Conservation (phyloP, 92 coral and sea anemone genomes). For the Desmophyllum pertusum region DNA sequence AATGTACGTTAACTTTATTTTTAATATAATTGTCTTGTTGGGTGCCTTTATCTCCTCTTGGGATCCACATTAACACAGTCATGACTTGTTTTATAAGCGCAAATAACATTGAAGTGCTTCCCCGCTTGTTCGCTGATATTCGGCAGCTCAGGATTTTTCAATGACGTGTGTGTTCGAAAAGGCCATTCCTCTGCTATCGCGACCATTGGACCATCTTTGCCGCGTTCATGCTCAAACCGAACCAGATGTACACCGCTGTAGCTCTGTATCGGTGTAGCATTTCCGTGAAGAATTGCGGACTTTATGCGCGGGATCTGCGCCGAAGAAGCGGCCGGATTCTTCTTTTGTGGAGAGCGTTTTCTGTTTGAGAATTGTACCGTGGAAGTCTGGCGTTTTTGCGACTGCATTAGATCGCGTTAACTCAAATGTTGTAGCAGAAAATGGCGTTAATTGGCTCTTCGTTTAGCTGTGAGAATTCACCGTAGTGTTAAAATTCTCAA, state of each 20-base stretch:
- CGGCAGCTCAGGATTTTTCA: neutral
- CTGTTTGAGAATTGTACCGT: neutral
- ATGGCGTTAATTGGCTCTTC: slow-evolving; percentile 8
- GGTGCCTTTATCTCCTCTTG: neutral
- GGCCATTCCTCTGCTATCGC: slow-evolving; percentile 67
- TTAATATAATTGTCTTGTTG: neutral
- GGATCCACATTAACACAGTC: neutral
- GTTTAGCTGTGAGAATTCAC: neutral
- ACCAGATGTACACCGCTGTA: slow-evolving; percentile 36
- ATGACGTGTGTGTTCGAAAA: neutral
- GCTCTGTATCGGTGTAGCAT: slow-evolving; percentile 42
- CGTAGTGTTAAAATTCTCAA: neutral
- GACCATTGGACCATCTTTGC: slow-evolving; percentile 39
- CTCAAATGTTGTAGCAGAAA: neutral
- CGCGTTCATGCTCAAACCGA: slow-evolving; percentile 59
- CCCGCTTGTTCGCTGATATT: slow-evolving; percentile 42
- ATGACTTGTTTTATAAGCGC: slow-evolving; percentile 32
- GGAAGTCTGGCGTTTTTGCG: slow-evolving; percentile 5
- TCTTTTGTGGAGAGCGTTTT: neutral
- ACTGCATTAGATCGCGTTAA: slow-evolving; percentile 14
- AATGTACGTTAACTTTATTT: no score
- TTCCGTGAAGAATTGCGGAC: slow-evolving; percentile 62
- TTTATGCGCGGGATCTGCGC: slow-evolving; percentile 31
- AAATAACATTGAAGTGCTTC: slow-evolving; percentile 26
- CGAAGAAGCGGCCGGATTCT: neutral